A percentile compares a stretch with the other conserved stretches of the same genome.
Conservation (phyloP, 2,888 invertebrate genomes). For the Exocentrus adspersus region DNA sequence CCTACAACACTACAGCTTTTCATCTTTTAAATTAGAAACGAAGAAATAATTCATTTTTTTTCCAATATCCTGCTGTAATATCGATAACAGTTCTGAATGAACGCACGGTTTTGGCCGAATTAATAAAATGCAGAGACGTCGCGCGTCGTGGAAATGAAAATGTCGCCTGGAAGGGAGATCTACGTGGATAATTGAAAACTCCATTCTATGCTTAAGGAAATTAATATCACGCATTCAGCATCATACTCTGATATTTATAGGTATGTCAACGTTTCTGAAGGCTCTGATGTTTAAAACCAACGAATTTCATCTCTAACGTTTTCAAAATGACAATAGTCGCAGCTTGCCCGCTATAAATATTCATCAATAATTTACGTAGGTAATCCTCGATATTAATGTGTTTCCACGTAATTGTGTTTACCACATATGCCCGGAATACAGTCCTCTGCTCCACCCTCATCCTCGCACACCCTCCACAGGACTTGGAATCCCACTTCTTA, state of each 20-base stretch:
- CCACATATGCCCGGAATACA: conserved; percentile 57
- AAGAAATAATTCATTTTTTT: too few species aligned
- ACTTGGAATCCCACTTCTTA: conserved; percentile 40
- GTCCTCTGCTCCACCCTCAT: conserved; percentile 13
- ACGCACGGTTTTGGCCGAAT: conserved; percentile 2
- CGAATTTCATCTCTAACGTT: too few species aligned
- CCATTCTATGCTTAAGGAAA: conserved; percentile 14
- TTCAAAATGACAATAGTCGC: too few species aligned
- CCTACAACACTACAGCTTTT: too few species aligned
- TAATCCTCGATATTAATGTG: conserved; percentile 51
- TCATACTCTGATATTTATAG: not conserved
- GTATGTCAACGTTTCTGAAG: too few species aligned
- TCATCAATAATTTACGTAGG: conserved; percentile 21
- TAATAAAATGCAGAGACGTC: not conserved
- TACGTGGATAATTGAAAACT: conserved; percentile 8
- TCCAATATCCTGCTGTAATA: too few species aligned
- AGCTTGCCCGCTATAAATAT: conserved; percentile 22
- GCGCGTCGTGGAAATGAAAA: conserved; percentile 5
- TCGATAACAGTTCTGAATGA: not conserved
- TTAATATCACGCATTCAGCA: conserved; percentile 4
- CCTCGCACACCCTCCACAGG: conserved; percentile 14
- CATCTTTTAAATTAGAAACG: too few species aligned
- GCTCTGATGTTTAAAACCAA: too few species aligned
- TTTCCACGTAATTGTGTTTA: conserved; percentile 52
- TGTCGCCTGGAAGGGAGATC: conserved; percentile 8